These are phyloP conservation scores for Coecobrya sp. DNA, from an alignment of 2,888 invertebrate genomes.

Conservation along the genomic window DNA sequence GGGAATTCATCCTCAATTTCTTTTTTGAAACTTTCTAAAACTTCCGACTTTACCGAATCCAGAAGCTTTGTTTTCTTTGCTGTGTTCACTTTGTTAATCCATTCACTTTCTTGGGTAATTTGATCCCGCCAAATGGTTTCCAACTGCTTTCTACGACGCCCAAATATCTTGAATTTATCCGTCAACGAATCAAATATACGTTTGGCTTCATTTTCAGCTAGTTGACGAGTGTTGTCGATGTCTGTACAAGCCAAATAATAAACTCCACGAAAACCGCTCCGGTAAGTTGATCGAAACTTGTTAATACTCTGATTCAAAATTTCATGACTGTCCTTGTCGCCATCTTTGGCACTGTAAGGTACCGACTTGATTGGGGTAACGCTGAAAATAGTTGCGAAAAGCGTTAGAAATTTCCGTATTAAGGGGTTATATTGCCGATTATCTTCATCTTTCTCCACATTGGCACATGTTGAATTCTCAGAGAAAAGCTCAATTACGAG, in stretches of 20 bases:
- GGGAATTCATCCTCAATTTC: background rate
- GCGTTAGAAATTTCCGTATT: background rate
- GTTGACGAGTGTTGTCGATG: background rate
- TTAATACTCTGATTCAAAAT: background rate
- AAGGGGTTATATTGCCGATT: no score
- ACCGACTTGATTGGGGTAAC: background rate
- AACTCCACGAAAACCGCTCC: background rate
- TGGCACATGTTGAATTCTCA: no score
- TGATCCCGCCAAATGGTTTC: background rate
- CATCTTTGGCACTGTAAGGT: background rate
- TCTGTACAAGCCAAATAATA: background rate
- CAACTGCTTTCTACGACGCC: background rate
- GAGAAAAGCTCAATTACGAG: no score
- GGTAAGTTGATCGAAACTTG: background rate
- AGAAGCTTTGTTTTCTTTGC: background rate
- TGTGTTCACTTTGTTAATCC: background rate
- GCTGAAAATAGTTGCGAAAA: background rate
- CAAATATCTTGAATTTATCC: background rate
- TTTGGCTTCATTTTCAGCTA: background rate
- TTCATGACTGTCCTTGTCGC: background rate
- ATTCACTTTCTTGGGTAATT: background rate
- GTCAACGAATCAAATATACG: no score
- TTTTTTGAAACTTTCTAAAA: background rate
- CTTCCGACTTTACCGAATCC: background rate
- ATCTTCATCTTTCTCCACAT: no score